Conservation (phyloP, 2,888 invertebrate genomes). For the Ormyrus nitidulus region DNA sequence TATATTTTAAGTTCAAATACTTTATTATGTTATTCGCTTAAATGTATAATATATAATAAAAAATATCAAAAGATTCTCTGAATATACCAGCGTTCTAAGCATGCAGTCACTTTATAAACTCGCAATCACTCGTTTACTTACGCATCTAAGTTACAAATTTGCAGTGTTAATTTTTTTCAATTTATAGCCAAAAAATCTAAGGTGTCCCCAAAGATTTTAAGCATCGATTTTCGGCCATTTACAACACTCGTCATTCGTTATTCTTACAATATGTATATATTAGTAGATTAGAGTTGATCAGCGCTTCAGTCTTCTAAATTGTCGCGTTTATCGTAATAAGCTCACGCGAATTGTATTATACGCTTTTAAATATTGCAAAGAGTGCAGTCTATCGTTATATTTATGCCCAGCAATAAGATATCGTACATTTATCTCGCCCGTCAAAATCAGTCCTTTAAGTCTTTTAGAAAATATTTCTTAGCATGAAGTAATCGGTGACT, state of each 20-base stretch:
- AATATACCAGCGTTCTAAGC: constrained; percentile 36
- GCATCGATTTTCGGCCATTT: constrained; percentile 20
- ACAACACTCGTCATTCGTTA: no score
- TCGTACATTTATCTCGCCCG: not conserved
- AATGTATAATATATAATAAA: constrained; percentile 51
- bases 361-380: constrained; percentile 32
- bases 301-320: constrained; percentile 48
- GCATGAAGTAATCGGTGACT: constrained; percentile 22
- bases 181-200: constrained; percentile 7
- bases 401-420: not conserved
- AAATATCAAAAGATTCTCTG: constrained; percentile 45
- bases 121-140: constrained; percentile 45
- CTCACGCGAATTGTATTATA: constrained; percentile 25
- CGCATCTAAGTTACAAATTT: constrained; percentile 50
- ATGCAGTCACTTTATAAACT: constrained; percentile 30
- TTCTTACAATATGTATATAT: no score
- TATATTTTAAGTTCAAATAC: constrained; percentile 48
- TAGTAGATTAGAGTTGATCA: constrained; percentile 21
- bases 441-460: constrained; percentile 43
- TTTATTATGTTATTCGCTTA: constrained; percentile 54
- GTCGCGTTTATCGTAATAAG: constrained; percentile 17
- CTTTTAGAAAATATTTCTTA: constrained; percentile 17
- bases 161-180: constrained; percentile 34
- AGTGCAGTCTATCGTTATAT: constrained; percentile 37
- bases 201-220: not conserved